A percentile compares a stretch with the other conserved stretches of the same genome.
phyloP scores from a whole-genome alignment of 2,113 vertebrate species.

The Conger conger region DNA sequence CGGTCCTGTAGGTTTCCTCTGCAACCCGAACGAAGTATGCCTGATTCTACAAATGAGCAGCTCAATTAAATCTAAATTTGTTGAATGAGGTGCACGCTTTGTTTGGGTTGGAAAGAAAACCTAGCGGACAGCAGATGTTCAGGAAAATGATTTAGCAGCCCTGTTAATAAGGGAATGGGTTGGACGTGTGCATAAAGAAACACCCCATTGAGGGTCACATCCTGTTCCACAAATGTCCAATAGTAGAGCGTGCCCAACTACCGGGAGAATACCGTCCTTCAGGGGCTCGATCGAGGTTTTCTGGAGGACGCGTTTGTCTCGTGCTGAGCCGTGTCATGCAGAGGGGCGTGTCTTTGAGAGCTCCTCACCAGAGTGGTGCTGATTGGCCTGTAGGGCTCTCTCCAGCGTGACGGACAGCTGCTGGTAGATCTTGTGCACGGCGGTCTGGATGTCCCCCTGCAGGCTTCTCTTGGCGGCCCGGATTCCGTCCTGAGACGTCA shows the following conservation, averaged over 20 bases:
- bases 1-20: no score
- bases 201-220: no score
- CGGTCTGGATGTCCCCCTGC: slow-evolving; percentile 92
- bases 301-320: background rate
- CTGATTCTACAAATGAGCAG: no score
- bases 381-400: slow-evolving; percentile 90
- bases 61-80: no score
- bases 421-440: slow-evolving; percentile 97
- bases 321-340: background rate
- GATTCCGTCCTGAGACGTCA: slow-evolving; percentile 82
- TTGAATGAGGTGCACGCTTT: no score
- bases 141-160: no score
- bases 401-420: slow-evolving; percentile 91
- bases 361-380: slow-evolving; percentile 88
- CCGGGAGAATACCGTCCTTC: background rate
- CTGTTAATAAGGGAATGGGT: background rate
- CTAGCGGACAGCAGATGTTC: no score
- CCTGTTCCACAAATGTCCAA: no score
- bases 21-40: no score
- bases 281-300: background rate
- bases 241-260: background rate
- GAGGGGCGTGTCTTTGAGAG: background rate
- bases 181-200: background rate
- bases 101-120: no score
- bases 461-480: slow-evolving; percentile 89